phyloP scores from a whole-genome alignment of 2,888 invertebrate genomes.

The Fabriciana adippe region DNA sequence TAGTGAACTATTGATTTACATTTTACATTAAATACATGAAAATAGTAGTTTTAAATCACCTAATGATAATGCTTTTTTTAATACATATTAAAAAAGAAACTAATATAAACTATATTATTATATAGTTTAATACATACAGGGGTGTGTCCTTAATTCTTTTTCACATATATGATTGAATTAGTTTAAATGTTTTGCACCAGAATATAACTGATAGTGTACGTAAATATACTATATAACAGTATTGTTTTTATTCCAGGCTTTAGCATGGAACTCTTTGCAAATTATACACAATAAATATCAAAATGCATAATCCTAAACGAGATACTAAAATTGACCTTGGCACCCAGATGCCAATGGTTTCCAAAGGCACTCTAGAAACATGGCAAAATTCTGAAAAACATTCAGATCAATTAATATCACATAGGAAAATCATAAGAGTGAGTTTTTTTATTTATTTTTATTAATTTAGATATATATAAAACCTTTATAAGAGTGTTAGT shows the following conservation, averaged over 20 bases:
- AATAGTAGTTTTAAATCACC: neutral
- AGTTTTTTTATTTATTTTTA: slow-evolving; percentile 37
- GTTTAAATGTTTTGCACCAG: too few relatives aligned
- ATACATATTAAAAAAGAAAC: too few relatives aligned
- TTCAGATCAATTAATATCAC: slow-evolving; percentile 53
- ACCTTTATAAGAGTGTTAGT: neutral
- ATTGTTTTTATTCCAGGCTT: slow-evolving; percentile 19
- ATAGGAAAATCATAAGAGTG: slow-evolving; percentile 70
- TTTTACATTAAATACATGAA: neutral
- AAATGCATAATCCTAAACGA: slow-evolving; percentile 15
- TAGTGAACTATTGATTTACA: slow-evolving; percentile 24
- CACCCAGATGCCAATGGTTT: slow-evolving; percentile 7
- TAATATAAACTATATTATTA: too few relatives aligned
- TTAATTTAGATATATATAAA: neutral
- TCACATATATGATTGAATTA: too few relatives aligned
- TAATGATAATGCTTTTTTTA: too few relatives aligned
- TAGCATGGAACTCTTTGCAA: slow-evolving; percentile 20
- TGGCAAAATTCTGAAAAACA: slow-evolving; percentile 25
- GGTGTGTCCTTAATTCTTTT: too few relatives aligned
- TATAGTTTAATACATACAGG: too few relatives aligned
- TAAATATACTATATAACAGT: too few relatives aligned
- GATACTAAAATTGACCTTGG: slow-evolving; percentile 34
- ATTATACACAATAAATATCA: slow-evolving; percentile 1
- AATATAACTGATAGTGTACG: too few relatives aligned
- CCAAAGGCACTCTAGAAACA: slow-evolving; percentile 19